Evolutionary conservation across 1,140 invertebrate genomes (phyloP).

Genomic region (Nixonia krombeini): DNA sequence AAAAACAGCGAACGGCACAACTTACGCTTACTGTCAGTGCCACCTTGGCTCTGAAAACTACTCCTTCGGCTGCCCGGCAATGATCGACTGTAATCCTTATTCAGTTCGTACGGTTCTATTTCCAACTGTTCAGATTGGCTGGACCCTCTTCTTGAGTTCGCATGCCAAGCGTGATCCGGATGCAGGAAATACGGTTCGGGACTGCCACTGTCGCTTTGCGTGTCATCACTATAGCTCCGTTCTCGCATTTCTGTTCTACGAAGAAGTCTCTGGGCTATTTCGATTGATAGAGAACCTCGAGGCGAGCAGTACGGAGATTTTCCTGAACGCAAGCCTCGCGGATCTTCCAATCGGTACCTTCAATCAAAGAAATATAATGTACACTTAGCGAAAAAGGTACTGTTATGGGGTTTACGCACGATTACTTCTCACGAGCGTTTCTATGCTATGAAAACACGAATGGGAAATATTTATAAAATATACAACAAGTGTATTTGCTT

Average conservation of each 20-base stretch:
- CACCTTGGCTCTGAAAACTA: constrained; percentile 79
- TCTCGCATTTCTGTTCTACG: constrained; percentile 72
- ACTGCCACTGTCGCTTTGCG: constrained; percentile 69
- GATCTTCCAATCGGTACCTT: constrained; percentile 85
- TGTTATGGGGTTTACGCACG: too few species aligned
- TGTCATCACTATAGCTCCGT: constrained; percentile 68
- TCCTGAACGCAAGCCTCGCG: constrained; percentile 75
- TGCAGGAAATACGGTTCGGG: constrained; percentile 78
- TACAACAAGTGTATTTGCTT: too few species aligned
- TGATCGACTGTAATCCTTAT: constrained; percentile 87
- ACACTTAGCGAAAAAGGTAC: too few species aligned
- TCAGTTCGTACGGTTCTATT: constrained; percentile 87
- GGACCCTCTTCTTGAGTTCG: constrained; percentile 83
- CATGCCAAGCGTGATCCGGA: constrained; percentile 86
- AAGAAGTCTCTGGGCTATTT: constrained; percentile 74
- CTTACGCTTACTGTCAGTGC: constrained; percentile 68
- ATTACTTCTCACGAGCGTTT: too few species aligned
- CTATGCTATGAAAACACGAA: too few species aligned
- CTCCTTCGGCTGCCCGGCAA: constrained; percentile 86
- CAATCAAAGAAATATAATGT: constrained; percentile 2
- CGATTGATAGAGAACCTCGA: constrained; percentile 81
- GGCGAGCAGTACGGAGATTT: constrained; percentile 84
- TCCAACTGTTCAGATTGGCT: constrained; percentile 88
- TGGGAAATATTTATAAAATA: too few species aligned
- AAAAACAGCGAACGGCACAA: too few species aligned